Evolutionary conservation across 2,888 invertebrate species (phyloP).

Genomic region (Eupithecia subfuscata): DNA sequence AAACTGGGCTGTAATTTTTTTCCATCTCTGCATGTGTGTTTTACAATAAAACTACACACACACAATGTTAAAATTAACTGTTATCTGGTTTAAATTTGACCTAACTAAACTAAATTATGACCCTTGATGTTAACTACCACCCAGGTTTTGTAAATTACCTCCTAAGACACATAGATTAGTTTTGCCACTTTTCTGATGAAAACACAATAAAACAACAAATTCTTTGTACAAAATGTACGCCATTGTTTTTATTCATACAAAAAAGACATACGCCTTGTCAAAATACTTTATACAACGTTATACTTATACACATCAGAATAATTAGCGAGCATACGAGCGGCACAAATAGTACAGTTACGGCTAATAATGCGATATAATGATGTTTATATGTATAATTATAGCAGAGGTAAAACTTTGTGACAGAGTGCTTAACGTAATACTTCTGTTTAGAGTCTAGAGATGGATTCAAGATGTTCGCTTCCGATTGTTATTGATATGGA

Average conservation of each 20-base stretch:
- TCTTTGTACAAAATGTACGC: slow-evolving; percentile 68
- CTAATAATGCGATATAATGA: slow-evolving; percentile 9
- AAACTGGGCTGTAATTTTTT: too few species aligned
- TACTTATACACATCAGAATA: slow-evolving; percentile 43
- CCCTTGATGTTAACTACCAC: too few species aligned
- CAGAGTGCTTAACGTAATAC: not conserved
- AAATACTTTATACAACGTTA: slow-evolving; percentile 78
- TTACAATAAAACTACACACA: too few species aligned
- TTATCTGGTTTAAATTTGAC: too few species aligned
- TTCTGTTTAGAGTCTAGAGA: not conserved
- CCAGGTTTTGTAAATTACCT: too few species aligned
- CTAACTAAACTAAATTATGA: too few species aligned
- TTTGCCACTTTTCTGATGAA: too few species aligned
- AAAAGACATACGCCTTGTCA: slow-evolving; percentile 60
- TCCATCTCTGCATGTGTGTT: too few species aligned
- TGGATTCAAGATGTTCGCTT: too few species aligned
- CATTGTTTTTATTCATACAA: slow-evolving; percentile 67
- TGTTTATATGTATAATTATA: not conserved
- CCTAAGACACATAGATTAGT: too few species aligned
- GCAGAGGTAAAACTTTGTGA: slow-evolving; percentile 1
- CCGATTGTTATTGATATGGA: too few species aligned
- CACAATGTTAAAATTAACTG: too few species aligned
- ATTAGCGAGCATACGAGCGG: slow-evolving; percentile 48
- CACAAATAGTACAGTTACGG: slow-evolving; percentile 17
- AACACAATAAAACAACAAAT: slow-evolving; percentile 50